Evolutionary conservation across 2,888 invertebrate species (phyloP).

Genomic region (Eutolmus rufibarbis): DNA sequence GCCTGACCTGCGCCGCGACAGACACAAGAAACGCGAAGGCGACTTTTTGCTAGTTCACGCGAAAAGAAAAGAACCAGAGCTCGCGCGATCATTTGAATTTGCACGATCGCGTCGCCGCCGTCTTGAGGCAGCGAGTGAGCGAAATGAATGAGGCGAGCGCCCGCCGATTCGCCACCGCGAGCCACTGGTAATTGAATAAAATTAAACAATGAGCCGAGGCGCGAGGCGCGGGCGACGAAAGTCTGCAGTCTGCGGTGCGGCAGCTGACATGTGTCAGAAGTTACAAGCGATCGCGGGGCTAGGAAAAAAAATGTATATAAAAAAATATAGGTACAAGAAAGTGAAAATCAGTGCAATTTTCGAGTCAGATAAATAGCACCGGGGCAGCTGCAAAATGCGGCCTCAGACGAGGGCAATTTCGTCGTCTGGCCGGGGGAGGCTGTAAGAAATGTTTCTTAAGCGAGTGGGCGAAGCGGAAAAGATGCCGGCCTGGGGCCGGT

Average conservation of each 20-base stretch:
- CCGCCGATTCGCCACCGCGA: neutral
- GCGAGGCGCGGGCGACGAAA: neutral
- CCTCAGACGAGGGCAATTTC: neutral
- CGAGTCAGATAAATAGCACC: neutral
- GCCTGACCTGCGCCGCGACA: neutral
- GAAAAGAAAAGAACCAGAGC: neutral
- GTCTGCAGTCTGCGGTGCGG: neutral
- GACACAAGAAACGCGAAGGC: neutral
- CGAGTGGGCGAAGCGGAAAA: neutral
- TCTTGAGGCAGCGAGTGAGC: neutral
- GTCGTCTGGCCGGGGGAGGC: neutral
- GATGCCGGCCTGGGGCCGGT: neutral
- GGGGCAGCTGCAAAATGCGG: neutral
- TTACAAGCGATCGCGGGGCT: neutral
- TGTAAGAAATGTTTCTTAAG: neutral
- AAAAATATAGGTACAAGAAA: neutral
- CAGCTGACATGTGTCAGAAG: constrained; percentile 27
- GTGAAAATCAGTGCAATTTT: constrained; percentile 16
- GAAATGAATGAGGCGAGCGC: neutral
- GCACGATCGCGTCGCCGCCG: neutral
- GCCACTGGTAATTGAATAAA: constrained; percentile 2
- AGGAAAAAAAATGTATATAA: neutral
- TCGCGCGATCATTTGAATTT: constrained; percentile 5
- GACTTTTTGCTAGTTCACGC: neutral
- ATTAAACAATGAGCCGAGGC: constrained; percentile 15